These are phyloP conservation scores for Endotricha flammealis DNA, from an alignment of 2,888 invertebrate genomes.

Conservation along the genomic window DNA sequence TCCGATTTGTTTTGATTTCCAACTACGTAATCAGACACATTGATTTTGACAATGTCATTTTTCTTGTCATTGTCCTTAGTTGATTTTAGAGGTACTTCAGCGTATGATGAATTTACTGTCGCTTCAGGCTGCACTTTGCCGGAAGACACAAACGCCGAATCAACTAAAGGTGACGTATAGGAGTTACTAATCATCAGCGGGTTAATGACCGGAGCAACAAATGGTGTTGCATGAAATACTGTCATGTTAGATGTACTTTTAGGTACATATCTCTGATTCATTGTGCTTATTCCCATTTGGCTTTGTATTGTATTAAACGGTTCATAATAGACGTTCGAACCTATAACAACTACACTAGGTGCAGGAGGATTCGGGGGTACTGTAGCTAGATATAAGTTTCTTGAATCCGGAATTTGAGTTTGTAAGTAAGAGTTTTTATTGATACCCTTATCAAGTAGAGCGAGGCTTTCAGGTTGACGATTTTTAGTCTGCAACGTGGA, in stretches of 20 bases:
- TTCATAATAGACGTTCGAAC: conserved; percentile 43
- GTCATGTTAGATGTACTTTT: conserved; percentile 36
- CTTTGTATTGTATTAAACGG: conserved; percentile 32
- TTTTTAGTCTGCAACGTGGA: not conserved
- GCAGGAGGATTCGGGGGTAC: conserved; percentile 28
- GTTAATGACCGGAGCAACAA: conserved; percentile 34
- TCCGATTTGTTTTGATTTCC: too few species aligned
- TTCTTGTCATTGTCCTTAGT: too few species aligned
- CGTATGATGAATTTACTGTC: too few species aligned
- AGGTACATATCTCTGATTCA: conserved; percentile 31
- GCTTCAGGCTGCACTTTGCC: not conserved
- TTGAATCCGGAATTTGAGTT: conserved; percentile 15
- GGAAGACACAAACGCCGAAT: not conserved
- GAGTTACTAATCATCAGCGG: conserved; percentile 41
- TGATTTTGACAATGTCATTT: too few species aligned
- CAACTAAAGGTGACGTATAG: conserved; percentile 21
- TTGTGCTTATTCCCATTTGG: conserved; percentile 21
- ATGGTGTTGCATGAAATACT: conserved; percentile 41
- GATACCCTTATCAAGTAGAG: not conserved
- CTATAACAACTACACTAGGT: conserved; percentile 43
- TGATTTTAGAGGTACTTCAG: too few species aligned
- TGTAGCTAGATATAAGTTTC: conserved; percentile 29
- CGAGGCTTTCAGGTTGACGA: not conserved
- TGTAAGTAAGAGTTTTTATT: not conserved
- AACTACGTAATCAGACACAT: too few species aligned